These are phyloP conservation scores for Callochromis pleurospilus DNA, from an alignment of 2,113 vertebrate species.

Conservation along the genomic window DNA sequence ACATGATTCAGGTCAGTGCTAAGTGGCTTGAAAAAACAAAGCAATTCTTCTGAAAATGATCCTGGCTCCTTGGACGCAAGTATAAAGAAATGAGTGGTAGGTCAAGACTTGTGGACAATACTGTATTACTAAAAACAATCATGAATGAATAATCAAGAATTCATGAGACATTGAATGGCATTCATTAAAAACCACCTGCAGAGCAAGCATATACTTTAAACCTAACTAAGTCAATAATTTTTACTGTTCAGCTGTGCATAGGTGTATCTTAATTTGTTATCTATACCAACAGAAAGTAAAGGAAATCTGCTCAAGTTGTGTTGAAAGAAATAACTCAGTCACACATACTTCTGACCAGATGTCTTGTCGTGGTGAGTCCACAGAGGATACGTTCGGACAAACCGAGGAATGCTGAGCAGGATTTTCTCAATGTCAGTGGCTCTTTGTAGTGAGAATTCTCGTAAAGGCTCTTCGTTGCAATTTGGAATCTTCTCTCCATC, in stretches of 20 bases:
- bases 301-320: rapidly evolving
- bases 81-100: rapidly evolving
- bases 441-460: constrained; percentile 23
- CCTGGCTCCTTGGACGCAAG: background rate
- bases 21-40: background rate
- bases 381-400: background rate
- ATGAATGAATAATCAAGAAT: background rate
- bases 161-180: rapidly evolving
- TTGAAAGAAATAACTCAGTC: background rate
- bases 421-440: constrained; percentile 46
- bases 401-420: constrained; percentile 51
- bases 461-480: constrained; percentile 20
- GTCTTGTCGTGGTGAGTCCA: constrained; percentile 9
- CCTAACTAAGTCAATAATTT: background rate
- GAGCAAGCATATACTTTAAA: background rate
- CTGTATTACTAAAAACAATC: background rate
- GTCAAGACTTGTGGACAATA: rapidly evolving
- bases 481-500: constrained; percentile 58
- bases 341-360: constrained; percentile 25
- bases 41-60: background rate
- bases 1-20: background rate
- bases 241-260: background rate
- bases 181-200: rapidly evolving
- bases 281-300: rapidly evolving
- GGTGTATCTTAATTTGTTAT: background rate